phyloP scores from a whole-genome alignment of 2,888 invertebrate species.

The Cylindroiulus punctatus region DNA sequence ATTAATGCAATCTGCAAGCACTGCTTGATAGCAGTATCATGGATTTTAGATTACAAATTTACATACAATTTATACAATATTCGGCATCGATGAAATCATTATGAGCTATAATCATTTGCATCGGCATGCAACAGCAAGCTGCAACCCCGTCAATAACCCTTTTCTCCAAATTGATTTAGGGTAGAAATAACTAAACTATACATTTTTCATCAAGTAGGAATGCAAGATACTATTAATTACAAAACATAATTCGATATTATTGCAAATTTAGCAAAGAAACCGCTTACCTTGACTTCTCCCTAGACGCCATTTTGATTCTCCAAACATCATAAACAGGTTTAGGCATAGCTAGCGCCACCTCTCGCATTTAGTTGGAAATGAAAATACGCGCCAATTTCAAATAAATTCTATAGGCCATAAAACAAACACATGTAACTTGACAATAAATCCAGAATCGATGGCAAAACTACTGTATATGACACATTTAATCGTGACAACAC shows the following conservation, averaged over 20 bases:
- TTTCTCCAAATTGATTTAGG: too few species aligned
- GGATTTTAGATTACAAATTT: too few species aligned
- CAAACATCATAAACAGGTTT: background rate
- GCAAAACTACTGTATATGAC: background rate
- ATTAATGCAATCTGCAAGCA: too few species aligned
- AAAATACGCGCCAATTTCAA: constrained; percentile 7
- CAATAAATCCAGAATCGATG: background rate
- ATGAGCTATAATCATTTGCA: too few species aligned
- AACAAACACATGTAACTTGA: too few species aligned
- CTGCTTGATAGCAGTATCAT: too few species aligned
- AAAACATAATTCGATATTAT: background rate
- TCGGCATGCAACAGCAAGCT: too few species aligned
- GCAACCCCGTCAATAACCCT: too few species aligned
- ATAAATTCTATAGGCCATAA: background rate
- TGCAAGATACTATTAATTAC: background rate
- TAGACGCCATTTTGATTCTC: constrained; percentile 1
- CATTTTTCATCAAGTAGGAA: background rate
- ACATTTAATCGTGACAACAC: too few species aligned
- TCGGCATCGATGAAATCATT: too few species aligned
- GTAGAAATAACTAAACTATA: background rate
- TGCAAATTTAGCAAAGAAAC: background rate
- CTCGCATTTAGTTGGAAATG: background rate
- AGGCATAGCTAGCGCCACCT: background rate
- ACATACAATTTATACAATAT: too few species aligned
- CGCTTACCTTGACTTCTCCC: constrained; percentile 1